Conservation (phyloP, 2,797 vertebrate species). For the Iguana delicatissima region DNA sequence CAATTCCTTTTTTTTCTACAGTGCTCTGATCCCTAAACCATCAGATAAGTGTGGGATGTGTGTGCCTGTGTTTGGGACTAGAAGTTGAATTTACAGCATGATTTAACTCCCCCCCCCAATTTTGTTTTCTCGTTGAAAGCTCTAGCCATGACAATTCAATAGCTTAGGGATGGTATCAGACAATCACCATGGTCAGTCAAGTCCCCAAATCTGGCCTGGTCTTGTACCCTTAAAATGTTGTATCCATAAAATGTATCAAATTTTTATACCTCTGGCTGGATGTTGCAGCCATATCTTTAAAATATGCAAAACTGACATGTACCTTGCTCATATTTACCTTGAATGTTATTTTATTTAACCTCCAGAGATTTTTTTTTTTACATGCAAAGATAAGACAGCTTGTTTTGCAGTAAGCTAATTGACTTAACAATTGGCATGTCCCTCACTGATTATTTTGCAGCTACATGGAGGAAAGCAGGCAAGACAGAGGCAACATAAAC, state of each 20-base stretch:
- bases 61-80: no score
- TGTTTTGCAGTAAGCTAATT: background rate
- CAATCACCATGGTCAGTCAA: background rate
- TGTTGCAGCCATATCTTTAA: background rate
- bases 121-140: background rate
- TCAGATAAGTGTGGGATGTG: no score
- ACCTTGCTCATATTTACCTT: background rate
- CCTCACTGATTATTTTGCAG: background rate
- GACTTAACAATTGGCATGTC: background rate
- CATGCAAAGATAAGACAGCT: background rate
- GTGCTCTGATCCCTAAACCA: no score
- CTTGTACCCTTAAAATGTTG: no score
- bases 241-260: no score
- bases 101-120: background rate
- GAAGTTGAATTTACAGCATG: no score
- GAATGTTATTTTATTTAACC: background rate
- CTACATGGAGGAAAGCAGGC: background rate
- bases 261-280: background rate
- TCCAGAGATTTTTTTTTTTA: background rate
- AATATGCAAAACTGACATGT: background rate
- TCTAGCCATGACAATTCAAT: background rate
- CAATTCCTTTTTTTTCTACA: no score
- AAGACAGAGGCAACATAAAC: background rate
- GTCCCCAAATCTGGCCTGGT: no score
- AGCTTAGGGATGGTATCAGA: background rate